Evolutionary conservation across 2,888 invertebrate genomes (phyloP), one percentile per base, ranked within the genome.

Genomic region (Tiliacea aurago): DNA sequence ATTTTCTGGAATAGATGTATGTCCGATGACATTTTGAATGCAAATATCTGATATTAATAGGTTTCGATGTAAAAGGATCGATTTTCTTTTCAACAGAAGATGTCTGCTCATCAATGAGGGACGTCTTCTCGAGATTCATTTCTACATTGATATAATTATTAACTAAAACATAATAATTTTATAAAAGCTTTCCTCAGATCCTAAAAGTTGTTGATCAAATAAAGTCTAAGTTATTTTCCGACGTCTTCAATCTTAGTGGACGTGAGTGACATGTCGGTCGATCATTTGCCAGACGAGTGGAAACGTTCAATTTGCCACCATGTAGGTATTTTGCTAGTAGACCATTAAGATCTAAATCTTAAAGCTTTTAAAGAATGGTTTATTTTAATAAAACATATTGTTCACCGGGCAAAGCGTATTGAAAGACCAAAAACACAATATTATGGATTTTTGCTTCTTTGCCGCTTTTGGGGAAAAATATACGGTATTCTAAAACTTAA

Each of bases 231-330:
- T 70, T 74, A 64, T 74, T 80, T 61, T 69, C 37, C 76, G 58
- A 61, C 63, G 66, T 49, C n/a, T 69, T 69, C 70, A 68, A 70
- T 81, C 75, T 61, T 49, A 71, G 75, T 56, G 45, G 55, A 73
- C 61, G 69, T 77, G 71, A 76, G 69, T 77, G 71, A 76, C 73
- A 43, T 71, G 70, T 49, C 64, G 53, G 85, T 86, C 83, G 70
- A 87, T 86, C 85, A 78, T 77, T 47, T 58, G 68, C 20, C 49
- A 62, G 55, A 58, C 65, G 64, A 28, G 43, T 81, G 83, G 77
- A 84, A 78, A 70, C 69, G 51, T 73, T 72, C 79, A 79, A 85
- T 85, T 84, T 78, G 68, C 72, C 33, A 4, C 43, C 7, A 51
- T 51, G 18, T 58, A 18, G 47, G 18, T 13, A 80, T 72, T 64